Evolutionary conservation across 2,888 invertebrate genomes (phyloP), one percentile per base, ranked within the genome.

Genomic region (Cecidostiba fungosa): DNA sequence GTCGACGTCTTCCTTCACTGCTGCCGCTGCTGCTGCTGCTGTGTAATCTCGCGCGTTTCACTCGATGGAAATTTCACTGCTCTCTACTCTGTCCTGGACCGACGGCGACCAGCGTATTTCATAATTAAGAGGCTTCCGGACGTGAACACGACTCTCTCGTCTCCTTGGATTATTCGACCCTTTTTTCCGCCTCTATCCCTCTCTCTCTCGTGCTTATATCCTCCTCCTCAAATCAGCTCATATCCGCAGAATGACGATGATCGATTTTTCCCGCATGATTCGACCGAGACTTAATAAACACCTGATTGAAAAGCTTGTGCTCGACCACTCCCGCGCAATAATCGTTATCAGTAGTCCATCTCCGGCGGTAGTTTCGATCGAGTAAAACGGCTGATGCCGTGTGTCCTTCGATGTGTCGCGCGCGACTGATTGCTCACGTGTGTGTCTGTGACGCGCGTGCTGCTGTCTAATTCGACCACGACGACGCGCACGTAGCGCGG

Each of bases 111-210:
- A 26, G 62, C 66, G 43, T 29, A 62, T 79, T 84, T 76, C 39
- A 74, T 84, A 79, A 84, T 84, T 80, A 84, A 84, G 54, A 19
- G 36, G 39, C 12, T 76, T 76, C 47, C 14, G 43, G 32, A 29
- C 43, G 66, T 14, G 66, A 66, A 14, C 29, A 19, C 59, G 59
- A 23, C 59, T 59, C 59, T n/a, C 59, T 59, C 59, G 59, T 23
- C 23, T 59, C 23, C 59, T 23, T 10, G 59, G 23, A 23, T 59
- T 23, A 59, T 23, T 2, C 23, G 23, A 19, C 2, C 26, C 26
- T 66, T 29, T 66, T 29, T 26, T 26, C 12, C 26, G 8, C 14
- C 29, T 62, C 54, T 54, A n/a, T n/a, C n/a, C n/a, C n/a, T n/a
- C n/a, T n/a, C n/a, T n/a, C n/a, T n/a, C n/a, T 16, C 2, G 12